Evolutionary conservation across 2,113 vertebrate species (phyloP).

Genomic region (Empidonax alnorum): DNA sequence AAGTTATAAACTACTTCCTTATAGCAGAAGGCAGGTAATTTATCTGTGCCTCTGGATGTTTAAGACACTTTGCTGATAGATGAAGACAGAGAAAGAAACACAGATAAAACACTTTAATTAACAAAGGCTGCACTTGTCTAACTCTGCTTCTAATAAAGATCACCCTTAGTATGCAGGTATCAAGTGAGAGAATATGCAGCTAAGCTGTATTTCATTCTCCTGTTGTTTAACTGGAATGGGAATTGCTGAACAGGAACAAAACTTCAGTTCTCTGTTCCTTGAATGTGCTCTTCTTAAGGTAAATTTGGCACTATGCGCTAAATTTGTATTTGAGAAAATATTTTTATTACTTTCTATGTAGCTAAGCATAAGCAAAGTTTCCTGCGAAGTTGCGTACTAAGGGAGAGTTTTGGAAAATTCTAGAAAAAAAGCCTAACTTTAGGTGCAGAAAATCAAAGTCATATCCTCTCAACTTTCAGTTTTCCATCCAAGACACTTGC

Average conservation of each 20-base stretch:
- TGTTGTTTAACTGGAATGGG: neutral
- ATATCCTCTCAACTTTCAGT: neutral
- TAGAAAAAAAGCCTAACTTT: neutral
- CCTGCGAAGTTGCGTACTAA: neutral
- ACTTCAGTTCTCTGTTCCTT: neutral
- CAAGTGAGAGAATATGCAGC: neutral
- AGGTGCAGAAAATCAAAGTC: neutral
- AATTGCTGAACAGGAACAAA: neutral
- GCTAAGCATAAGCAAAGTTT: neutral
- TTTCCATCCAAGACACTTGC: neutral
- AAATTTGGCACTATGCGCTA: neutral
- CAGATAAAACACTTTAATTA: neutral
- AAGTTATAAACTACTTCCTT: neutral
- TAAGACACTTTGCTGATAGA: neutral
- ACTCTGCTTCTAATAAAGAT: neutral
- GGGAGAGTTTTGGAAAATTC: neutral
- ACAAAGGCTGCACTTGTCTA: neutral
- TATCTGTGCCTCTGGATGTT: neutral
- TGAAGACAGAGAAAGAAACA: neutral
- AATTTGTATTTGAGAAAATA: neutral
- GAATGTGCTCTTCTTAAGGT: neutral
- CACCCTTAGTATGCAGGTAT: neutral
- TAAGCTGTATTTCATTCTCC: neutral
- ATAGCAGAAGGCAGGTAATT: neutral
- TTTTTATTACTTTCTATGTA: neutral